Percentiles rank a stretch among this genome's conserved stretches.
phyloP scores from a whole-genome alignment of 1,140 invertebrate genomes.

The Drosophila asahinai region DNA sequence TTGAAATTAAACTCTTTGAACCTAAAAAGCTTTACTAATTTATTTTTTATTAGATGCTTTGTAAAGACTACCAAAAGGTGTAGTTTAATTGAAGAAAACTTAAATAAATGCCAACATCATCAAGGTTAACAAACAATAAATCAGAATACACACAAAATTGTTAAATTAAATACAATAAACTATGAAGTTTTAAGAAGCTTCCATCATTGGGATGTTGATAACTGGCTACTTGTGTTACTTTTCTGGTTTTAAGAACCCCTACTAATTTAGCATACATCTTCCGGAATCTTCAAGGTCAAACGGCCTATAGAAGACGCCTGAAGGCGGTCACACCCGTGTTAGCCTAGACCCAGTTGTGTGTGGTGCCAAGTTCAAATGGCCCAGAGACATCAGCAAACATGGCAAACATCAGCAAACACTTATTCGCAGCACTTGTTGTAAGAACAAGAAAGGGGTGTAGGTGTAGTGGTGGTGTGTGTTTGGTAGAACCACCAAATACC shows the following conservation, averaged over 20 bases:
- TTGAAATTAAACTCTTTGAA: too few relatives aligned
- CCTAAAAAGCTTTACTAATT: neutral
- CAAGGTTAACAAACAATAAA: neutral
- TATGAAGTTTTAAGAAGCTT: too few relatives aligned
- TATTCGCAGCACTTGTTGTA: slow-evolving; percentile 45
- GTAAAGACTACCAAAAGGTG: too few relatives aligned
- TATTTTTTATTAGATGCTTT: too few relatives aligned
- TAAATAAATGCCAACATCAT: too few relatives aligned
- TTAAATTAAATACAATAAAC: neutral
- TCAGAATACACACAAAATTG: neutral
- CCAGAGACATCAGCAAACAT: slow-evolving; percentile 22
- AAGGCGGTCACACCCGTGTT: slow-evolving; percentile 25
- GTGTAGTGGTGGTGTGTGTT: slow-evolving; percentile 9
- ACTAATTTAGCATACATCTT: neutral
- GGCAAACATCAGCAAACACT: slow-evolving; percentile 42
- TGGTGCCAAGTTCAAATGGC: slow-evolving; percentile 38
- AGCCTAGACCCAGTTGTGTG: slow-evolving; percentile 35
- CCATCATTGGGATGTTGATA: too few relatives aligned
- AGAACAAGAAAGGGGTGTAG: slow-evolving; percentile 5
- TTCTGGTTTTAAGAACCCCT: neutral
- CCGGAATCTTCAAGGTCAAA: slow-evolving; percentile 25
- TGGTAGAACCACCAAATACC: neutral
- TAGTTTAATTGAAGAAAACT: too few relatives aligned
- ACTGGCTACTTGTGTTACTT: neutral
- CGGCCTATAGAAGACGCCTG: neutral